phyloP scores from a whole-genome alignment of 2,888 invertebrate genomes.

The Hydraecia micacea region DNA sequence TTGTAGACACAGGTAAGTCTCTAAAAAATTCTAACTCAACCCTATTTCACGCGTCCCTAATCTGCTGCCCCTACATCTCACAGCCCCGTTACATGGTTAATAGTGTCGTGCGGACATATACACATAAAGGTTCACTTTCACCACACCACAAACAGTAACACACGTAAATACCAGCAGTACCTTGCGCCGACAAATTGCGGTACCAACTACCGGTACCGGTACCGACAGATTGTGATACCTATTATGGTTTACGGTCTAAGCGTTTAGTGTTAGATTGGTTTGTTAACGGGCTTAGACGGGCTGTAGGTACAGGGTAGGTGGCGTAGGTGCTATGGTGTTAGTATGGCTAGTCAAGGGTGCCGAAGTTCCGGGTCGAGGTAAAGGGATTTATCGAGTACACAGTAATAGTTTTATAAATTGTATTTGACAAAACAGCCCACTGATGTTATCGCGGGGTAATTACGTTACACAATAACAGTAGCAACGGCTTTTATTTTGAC shows the following conservation, averaged over 20 bases:
- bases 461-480: neutral
- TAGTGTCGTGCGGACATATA: slow-evolving; percentile 73
- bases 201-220: slow-evolving; percentile 33
- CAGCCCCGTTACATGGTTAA: slow-evolving; percentile 76
- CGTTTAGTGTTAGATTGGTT: slow-evolving; percentile 51
- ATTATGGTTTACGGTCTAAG: slow-evolving; percentile 54
- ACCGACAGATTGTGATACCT: slow-evolving; percentile 39
- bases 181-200: slow-evolving; percentile 52
- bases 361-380: too few relatives aligned
- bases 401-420: neutral
- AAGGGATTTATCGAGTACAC: neutral
- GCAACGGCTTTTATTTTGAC: neutral
- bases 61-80: slow-evolving; percentile 75
- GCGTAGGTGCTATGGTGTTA: neutral
- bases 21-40: neutral
- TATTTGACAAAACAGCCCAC: neutral
- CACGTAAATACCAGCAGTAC: slow-evolving; percentile 65
- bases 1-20: neutral
- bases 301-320: neutral
- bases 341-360: neutral
- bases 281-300: slow-evolving; percentile 14
- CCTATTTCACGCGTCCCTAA: neutral
- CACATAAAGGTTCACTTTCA: slow-evolving; percentile 83
- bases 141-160: slow-evolving; percentile 71
- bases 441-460: neutral